Percentiles rank a stretch among this genome's conserved stretches.
Evolutionary conservation across 2,888 invertebrate species (phyloP).

Genomic region (Oligia fasciuncula): DNA sequence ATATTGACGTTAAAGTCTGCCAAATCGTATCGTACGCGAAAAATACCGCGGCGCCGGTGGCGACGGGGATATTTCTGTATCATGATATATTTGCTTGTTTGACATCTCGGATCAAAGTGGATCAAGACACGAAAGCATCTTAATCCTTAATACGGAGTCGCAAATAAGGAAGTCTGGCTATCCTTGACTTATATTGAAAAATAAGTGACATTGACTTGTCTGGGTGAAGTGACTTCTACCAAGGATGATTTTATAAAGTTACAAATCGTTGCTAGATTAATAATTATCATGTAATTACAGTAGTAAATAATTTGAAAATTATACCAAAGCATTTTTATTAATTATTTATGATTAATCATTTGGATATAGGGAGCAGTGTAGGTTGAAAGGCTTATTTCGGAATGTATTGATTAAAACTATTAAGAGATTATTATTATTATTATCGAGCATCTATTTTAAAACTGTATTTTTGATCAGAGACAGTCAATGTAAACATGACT

Average conservation of each 20-base stretch:
- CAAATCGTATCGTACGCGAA: constrained; percentile 69
- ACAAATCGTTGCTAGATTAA: not conserved
- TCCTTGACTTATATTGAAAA: constrained; percentile 24
- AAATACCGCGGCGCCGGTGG: constrained; percentile 68
- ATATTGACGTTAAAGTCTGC: constrained; percentile 62
- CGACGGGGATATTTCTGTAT: constrained; percentile 70
- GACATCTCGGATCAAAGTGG: constrained; percentile 69
- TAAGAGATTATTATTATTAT: no score
- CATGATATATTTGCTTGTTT: constrained; percentile 64
- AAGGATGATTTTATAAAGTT: not conserved
- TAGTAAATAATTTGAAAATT: not conserved
- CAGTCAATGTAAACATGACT: constrained; percentile 1
- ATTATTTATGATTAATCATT: not conserved
- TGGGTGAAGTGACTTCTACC: not conserved
- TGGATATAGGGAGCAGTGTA: no score
- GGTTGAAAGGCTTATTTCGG: not conserved
- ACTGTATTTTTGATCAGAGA: not conserved
- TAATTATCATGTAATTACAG: not conserved
- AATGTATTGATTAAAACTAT: not conserved
- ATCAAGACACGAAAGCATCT: constrained; percentile 47
- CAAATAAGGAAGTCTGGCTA: constrained; percentile 21
- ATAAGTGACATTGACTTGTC: not conserved
- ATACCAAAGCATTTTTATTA: no score
- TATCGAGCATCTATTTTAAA: not conserved
- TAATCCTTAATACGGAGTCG: constrained; percentile 33